Percentiles rank a stretch among this genome's conserved stretches.
Evolutionary conservation across 1,140 invertebrate species (phyloP).

Genomic region (Hylyphantes graminicola): DNA sequence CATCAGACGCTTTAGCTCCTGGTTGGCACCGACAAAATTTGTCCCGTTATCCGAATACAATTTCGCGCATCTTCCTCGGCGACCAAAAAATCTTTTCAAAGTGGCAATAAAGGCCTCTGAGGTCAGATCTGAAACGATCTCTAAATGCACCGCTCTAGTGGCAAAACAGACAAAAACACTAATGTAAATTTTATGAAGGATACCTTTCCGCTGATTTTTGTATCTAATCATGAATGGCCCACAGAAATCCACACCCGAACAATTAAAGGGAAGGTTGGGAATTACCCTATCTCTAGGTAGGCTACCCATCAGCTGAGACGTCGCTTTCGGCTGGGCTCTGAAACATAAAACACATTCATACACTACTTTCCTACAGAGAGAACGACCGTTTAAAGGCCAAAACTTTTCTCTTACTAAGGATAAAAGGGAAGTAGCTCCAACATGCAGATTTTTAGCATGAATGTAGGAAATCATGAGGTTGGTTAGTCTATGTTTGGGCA

Average conservation of each 20-base stretch:
- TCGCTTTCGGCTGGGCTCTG: background rate
- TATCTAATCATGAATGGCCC: constrained; percentile 1
- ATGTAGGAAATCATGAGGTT: too few relatives aligned
- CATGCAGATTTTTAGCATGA: too few relatives aligned
- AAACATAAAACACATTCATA: too few relatives aligned
- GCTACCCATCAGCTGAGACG: constrained; percentile 5
- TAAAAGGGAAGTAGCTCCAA: too few relatives aligned
- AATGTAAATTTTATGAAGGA: constrained; percentile 45
- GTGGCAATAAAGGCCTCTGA: constrained; percentile 30
- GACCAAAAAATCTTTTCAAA: background rate
- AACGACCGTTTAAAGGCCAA: too few relatives aligned
- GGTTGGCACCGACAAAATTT: constrained; percentile 63
- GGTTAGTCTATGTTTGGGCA: too few relatives aligned
- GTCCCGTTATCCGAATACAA: constrained; percentile 65
- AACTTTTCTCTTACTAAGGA: too few relatives aligned
- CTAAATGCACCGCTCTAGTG: constrained; percentile 62
- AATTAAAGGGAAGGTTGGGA: background rate
- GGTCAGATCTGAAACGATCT: constrained; percentile 57
- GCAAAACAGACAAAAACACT: constrained; percentile 58
- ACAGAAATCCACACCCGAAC: background rate
- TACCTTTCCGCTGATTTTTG: background rate
- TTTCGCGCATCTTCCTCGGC: background rate
- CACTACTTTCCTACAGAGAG: too few relatives aligned
- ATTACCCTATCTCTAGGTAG: constrained; percentile 6
- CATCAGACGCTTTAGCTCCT: constrained; percentile 7